Evolutionary conservation across 2,888 invertebrate species (phyloP).

Genomic region (Synergus gifuensis): DNA sequence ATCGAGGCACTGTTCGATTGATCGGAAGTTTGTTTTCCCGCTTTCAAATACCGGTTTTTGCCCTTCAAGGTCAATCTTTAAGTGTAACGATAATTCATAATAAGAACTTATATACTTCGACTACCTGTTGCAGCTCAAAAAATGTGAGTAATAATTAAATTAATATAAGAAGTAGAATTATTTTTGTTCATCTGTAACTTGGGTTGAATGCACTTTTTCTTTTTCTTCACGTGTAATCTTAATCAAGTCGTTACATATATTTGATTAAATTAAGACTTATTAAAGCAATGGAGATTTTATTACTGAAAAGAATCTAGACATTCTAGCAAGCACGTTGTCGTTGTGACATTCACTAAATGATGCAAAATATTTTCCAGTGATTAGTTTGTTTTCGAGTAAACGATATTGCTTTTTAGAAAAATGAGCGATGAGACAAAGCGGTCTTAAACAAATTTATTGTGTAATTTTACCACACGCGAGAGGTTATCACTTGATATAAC

Average conservation of each 20-base stretch:
- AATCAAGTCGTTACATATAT: too few species aligned
- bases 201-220: not conserved
- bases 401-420: not conserved
- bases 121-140: conserved; percentile 56
- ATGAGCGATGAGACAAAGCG: not conserved
- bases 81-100: conserved; percentile 44
- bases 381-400: not conserved
- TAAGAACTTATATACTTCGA: conserved; percentile 51
- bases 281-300: not conserved
- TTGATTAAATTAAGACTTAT: too few species aligned
- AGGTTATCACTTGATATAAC: conserved; percentile 24
- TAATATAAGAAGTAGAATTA: not conserved
- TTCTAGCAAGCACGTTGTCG: not conserved
- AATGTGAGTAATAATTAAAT: conserved; percentile 60
- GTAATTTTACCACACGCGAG: conserved; percentile 21
- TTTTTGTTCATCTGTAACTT: not conserved
- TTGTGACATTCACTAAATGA: not conserved
- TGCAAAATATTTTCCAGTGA: not conserved
- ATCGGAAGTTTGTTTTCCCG: conserved; percentile 57
- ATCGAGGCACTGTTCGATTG: conserved; percentile 64
- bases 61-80: conserved; percentile 50
- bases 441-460: conserved; percentile 18
- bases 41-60: conserved; percentile 51
- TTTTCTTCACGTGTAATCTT: not conserved
- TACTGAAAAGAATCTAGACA: not conserved